These are phyloP conservation scores for Crambe crambe DNA, from an alignment of 37 sponge, comb jelly and placozoan genomes.

Conservation along the genomic window DNA sequence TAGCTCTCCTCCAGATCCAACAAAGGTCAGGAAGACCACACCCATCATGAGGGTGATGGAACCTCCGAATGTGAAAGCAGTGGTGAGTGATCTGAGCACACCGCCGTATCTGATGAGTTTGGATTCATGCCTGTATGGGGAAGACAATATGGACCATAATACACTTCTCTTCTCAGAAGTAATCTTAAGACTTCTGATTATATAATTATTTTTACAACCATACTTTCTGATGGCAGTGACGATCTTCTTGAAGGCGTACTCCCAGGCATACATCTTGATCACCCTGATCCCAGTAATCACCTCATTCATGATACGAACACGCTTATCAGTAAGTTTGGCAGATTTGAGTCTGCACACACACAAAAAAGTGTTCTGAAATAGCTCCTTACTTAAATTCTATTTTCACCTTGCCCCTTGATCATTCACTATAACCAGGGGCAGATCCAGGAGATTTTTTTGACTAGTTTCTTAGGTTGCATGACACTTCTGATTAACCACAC, in stretches of 20 bases:
- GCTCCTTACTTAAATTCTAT: too few relatives aligned
- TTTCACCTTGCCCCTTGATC: too few relatives aligned
- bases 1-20: slow-evolving; percentile 26
- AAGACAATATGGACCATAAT: not conserved
- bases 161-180: not conserved
- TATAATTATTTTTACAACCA: too few relatives aligned
- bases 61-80: slow-evolving; percentile 3
- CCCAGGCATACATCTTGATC: slow-evolving; percentile 95
- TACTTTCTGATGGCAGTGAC: slow-evolving; percentile 29
- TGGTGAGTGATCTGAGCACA: not conserved
- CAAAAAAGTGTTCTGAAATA: too few relatives aligned
- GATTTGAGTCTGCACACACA: slow-evolving; percentile 65
- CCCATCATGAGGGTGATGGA: slow-evolving; percentile 23
- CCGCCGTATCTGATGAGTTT: slow-evolving; percentile 3
- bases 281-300: slow-evolving; percentile 83
- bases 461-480: too few relatives aligned
- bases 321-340: slow-evolving; percentile 69
- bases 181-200: not conserved
- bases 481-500: too few relatives aligned
- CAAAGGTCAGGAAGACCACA: slow-evolving; percentile 45
- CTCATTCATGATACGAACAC: slow-evolving; percentile 82
- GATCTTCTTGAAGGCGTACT: slow-evolving; percentile 72
- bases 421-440: too few relatives aligned
- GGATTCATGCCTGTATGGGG: slow-evolving; percentile 40
- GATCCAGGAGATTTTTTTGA: too few relatives aligned